Percentiles rank a stretch among this genome's conserved stretches.
Evolutionary conservation across 1,140 invertebrate genomes (phyloP).

Genomic region (Ooceraea biroi): DNA sequence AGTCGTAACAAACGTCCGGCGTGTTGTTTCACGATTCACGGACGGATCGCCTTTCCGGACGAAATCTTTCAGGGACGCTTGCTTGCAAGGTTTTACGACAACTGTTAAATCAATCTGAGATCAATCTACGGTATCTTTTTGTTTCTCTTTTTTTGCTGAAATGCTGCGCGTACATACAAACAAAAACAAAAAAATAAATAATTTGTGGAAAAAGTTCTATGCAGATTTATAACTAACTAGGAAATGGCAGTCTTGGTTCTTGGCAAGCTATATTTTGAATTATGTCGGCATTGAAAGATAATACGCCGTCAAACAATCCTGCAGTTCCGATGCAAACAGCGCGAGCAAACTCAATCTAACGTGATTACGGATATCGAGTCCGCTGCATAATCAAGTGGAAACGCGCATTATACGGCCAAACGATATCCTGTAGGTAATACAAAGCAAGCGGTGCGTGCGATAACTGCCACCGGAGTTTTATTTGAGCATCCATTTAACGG

Average conservation of each 20-base stretch:
- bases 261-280: no score
- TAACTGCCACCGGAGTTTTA: slow-evolving; percentile 28
- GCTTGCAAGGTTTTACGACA: no score
- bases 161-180: no score
- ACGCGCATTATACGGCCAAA: slow-evolving; percentile 2
- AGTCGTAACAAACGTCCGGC: neutral
- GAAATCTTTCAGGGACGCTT: neutral
- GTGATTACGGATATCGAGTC: slow-evolving; percentile 17
- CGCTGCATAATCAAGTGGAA: slow-evolving; percentile 11
- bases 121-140: no score
- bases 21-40: neutral
- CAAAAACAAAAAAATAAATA: no score
- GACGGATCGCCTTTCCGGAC: neutral
- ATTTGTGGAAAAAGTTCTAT: no score
- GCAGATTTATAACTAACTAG: no score
- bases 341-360: slow-evolving; percentile 37
- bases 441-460: slow-evolving; percentile 3
- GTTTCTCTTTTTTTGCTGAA: no score
- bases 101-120: no score
- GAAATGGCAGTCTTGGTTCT: no score
- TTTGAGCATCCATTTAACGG: slow-evolving; percentile 30
- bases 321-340: neutral
- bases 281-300: no score
- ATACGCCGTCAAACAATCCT: no score
- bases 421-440: neutral